phyloP scores from a whole-genome alignment of 2,113 vertebrate species.

The Paracanthobrama guichenoti region DNA sequence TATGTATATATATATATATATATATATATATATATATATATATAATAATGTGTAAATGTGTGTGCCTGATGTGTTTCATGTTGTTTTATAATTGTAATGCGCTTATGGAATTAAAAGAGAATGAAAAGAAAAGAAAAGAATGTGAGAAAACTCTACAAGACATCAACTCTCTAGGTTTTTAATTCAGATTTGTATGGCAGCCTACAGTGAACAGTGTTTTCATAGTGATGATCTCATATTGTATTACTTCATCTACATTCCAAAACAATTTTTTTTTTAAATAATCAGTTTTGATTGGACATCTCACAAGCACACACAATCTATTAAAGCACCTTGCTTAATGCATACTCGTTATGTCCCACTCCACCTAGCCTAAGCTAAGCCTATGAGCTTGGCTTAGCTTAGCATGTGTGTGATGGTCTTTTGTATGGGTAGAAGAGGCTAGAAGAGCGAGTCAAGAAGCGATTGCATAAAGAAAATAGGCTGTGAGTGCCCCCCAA shows the following conservation, averaged over 20 bases:
- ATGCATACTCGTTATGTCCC: not conserved
- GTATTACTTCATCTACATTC: not conserved
- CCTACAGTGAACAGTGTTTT: not conserved
- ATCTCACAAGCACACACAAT: not conserved
- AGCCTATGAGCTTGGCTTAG: not conserved
- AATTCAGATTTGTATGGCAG: not conserved
- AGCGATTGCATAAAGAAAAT: not conserved
- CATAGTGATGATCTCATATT: not conserved
- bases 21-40: no score
- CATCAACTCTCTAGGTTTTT: not conserved
- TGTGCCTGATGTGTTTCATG: no score
- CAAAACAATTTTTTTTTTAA: not conserved
- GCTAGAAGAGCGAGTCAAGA: not conserved
- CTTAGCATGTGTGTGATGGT: slow-evolving; percentile 36
- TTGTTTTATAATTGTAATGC: no score
- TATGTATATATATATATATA: no score
- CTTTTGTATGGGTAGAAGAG: slow-evolving; percentile 32
- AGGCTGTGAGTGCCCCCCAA: slow-evolving; percentile 29
- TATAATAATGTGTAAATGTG: no score
- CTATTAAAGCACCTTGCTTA: slow-evolving; percentile 10
- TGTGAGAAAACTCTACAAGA: no score
- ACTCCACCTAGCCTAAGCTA: not conserved
- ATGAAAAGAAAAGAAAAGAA: no score
- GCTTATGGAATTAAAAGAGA: no score
- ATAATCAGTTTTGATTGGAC: not conserved